A percentile compares a stretch with the other conserved stretches of the same genome.
Conservation (phyloP, 2,113 vertebrate genomes). For the Rhodinocichla rosea region DNA sequence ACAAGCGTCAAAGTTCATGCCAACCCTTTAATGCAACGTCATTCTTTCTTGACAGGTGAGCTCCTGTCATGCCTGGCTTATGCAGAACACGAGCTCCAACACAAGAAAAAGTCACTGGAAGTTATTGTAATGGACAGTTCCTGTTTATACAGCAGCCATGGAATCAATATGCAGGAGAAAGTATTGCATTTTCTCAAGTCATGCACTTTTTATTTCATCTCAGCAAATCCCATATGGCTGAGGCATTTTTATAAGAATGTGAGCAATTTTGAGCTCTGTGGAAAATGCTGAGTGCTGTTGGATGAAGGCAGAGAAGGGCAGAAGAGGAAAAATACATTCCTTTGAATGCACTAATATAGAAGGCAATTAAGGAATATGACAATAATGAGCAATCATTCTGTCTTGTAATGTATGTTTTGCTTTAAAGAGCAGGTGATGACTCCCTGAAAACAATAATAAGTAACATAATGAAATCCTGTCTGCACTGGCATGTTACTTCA, state of each 20-base stretch:
- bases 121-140: background rate
- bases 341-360: slow-evolving; percentile 32
- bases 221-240: slow-evolving; percentile 17
- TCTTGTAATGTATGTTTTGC: background rate
- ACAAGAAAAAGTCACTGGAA: background rate
- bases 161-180: slow-evolving; percentile 9
- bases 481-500: background rate
- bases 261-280: slow-evolving; percentile 33
- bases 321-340: background rate
- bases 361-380: slow-evolving; percentile 24
- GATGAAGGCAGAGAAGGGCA: slow-evolving; percentile 7
- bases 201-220: slow-evolving; percentile 51
- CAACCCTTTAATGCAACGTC: background rate
- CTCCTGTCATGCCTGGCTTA: background rate
- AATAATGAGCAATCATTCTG: slow-evolving; percentile 34
- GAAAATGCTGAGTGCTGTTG: slow-evolving; percentile 47
- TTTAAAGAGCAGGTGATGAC: slow-evolving; percentile 24
- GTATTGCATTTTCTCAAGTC: slow-evolving; percentile 5
- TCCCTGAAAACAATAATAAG: slow-evolving; percentile 16
- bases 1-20: background rate
- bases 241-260: slow-evolving; percentile 46
- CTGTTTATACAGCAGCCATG: background rate
- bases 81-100: background rate
- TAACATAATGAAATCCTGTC: background rate
- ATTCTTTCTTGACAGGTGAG: background rate